Evolutionary conservation across 2,888 invertebrate genomes (phyloP), one percentile per base, ranked within the genome.

Genomic region (Allygus modestus): DNA sequence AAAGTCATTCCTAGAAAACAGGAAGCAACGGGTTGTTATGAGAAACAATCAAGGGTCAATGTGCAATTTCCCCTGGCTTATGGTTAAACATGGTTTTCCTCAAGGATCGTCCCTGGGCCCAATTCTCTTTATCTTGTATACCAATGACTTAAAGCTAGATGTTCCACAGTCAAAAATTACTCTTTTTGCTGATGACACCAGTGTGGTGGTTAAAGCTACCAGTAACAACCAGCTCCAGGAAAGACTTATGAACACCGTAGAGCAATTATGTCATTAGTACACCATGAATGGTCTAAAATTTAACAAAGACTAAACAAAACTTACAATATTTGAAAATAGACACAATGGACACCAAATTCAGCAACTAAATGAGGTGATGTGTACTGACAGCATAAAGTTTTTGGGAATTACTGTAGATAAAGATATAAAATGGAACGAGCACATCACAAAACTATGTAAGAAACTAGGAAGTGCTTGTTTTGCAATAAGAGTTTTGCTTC

Each of bases 401-500:
- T 31, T 69, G n/a, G 31, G 28, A 4, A 9, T 69, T 1, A 31
- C 12, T 31, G 7, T 69, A 31, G 69, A 69, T 37, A 69, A 69
- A 69, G 69, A 69, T 31, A 11, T 69, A 20, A 28, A 69, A 69
- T 31, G 69, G 69, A 69, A 69, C 4, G 9, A 31, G 4, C 31
- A 69, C n/a, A 69, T 69, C 1, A 9, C 69, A 9, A 9, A 31
- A 31, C 69, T 69, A 0, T 31, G 69, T 37, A 69, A 69, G 15
- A 69, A 69, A n/a, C 15, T 69, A 15, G 69, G 69, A 9, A 33
- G 31, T 15, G 28, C 69, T 5, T 69, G 31, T 15, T 69, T 69
- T 17, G 5, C 69, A n/a, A 69, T 69, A n/a, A 31, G 69, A 69
- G n/a, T 31, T 69, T 2, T 69, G 69, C 69, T 69, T n/a, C 69